Percentiles rank a stretch among this genome's conserved stretches.
These are phyloP conservation scores for Porites australiensis DNA, from an alignment of 64 coral and sea anemone species.

Conservation along the genomic window DNA sequence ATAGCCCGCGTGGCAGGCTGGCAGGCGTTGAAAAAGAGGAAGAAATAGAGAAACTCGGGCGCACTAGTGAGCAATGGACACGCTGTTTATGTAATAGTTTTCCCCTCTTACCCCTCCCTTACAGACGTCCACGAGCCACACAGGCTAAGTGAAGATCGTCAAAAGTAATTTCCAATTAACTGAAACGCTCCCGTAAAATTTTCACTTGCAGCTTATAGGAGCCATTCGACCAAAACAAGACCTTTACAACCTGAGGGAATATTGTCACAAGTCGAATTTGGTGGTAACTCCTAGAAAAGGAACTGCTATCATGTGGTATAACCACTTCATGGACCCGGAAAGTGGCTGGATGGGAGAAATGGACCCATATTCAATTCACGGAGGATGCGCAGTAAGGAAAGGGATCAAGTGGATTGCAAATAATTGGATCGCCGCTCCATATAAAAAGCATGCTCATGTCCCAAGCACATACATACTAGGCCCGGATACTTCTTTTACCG, in stretches of 20 bases:
- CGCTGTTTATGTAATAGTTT: no score
- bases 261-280: constrained; percentile 89
- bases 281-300: constrained; percentile 87
- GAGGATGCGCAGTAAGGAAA: constrained; percentile 85
- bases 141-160: no score
- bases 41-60: no score
- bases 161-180: background rate
- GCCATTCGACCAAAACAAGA: constrained; percentile 25
- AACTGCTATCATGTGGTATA: constrained; percentile 95
- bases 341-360: constrained; percentile 78
- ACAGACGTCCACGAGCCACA: no score
- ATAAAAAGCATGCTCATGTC: constrained; percentile 66
- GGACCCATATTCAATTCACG: constrained; percentile 92
- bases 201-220: background rate
- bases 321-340: constrained; percentile 78
- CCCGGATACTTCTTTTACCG: background rate
- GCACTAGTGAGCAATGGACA: no score
- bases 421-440: constrained; percentile 92
- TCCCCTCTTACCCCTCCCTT: no score
- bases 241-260: constrained; percentile 78
- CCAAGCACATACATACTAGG: constrained; percentile 70
- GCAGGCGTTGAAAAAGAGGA: no score
- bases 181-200: background rate
- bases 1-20: no score
- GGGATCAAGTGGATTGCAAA: constrained; percentile 98